These are phyloP conservation scores for Euphonia xanthogaster DNA, from an alignment of 2,797 vertebrate species.

Conservation along the genomic window DNA sequence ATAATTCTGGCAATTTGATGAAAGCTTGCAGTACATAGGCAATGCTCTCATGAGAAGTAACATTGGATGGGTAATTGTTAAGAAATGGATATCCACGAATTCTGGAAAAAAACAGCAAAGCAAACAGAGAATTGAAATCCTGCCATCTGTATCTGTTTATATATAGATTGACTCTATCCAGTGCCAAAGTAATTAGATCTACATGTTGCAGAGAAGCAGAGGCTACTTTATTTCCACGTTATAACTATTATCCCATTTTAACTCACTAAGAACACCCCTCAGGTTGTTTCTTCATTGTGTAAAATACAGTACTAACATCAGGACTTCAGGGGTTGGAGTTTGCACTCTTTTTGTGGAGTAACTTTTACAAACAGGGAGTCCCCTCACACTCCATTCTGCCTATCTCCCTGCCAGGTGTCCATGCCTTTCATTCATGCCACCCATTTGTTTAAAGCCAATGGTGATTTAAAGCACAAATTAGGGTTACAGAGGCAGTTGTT, in stretches of 20 bases:
- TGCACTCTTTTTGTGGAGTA: neutral
- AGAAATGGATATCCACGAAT: slow-evolving; percentile 4
- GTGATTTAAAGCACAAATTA: neutral
- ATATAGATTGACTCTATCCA: neutral
- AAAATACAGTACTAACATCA: neutral
- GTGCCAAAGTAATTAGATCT: neutral
- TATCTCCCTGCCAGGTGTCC: neutral
- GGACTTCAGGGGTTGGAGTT: neutral
- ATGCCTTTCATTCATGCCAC: neutral
- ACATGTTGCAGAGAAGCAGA: neutral
- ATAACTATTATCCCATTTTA: neutral
- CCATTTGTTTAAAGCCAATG: neutral
- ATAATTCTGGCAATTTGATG: neutral
- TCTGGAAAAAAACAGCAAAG: neutral
- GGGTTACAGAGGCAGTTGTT: neutral
- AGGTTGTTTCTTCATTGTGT: neutral
- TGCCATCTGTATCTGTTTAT: neutral
- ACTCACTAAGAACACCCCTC: neutral
- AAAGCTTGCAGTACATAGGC: neutral
- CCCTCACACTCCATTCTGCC: neutral
- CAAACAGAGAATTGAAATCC: neutral
- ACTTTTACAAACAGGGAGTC: neutral
- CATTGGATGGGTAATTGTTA: neutral
- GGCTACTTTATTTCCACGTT: neutral
- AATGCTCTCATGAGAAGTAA: neutral